Base-by-base conservation (phyloP, 1,140 invertebrate species). In the Neodiprion lecontei region DNA sequence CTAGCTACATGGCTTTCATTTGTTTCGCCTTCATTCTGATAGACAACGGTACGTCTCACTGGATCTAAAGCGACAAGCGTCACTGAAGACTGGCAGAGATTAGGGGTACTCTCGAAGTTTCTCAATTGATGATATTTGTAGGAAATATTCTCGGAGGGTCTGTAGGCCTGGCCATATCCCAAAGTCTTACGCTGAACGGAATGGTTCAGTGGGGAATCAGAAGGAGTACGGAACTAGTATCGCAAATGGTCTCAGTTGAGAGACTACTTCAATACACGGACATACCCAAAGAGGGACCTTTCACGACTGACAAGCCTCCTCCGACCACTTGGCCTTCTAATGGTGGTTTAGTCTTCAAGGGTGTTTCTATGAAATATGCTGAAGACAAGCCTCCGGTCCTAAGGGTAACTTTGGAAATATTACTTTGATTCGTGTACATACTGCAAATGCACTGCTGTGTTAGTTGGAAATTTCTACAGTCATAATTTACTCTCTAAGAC, bases 141-240 rank as follows among this genome's bases (percentile, higher is more conserved):
- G 88, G 76, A 48, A 69, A 83, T 9, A 81, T 80, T 7, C 80
- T 83, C 68, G 90, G 91, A 5, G 92, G 92, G 9, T 88, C 91
- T 67, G 95, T 96, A 21, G 96, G 96, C 9, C 84, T 98, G 21
- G 94, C 94, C 0, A 93, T 98, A 72, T 95, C 95, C 0, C 96
- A 97, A 82, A 92, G 93, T 0, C 90, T 97, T 79, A 91, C 92
- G 1, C 83, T 98, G 67, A 94, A 93, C 7, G 94, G 95, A 0
- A 93, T 94, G 89, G 91, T 97, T 71, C 95, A 97, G 88, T 95
- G 94, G 91, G 95, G 94, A 7, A 92, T 97, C 73, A 89, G 93
- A 72, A 94, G 96, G 81, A 93, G 92, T 14, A 92, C 91, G 5
- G 92, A 93, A 79, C 88, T 92, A 2, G 86, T 93, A 78, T 94